phyloP scores from a whole-genome alignment of 2,113 vertebrate genomes.

The Saguinus midas region DNA sequence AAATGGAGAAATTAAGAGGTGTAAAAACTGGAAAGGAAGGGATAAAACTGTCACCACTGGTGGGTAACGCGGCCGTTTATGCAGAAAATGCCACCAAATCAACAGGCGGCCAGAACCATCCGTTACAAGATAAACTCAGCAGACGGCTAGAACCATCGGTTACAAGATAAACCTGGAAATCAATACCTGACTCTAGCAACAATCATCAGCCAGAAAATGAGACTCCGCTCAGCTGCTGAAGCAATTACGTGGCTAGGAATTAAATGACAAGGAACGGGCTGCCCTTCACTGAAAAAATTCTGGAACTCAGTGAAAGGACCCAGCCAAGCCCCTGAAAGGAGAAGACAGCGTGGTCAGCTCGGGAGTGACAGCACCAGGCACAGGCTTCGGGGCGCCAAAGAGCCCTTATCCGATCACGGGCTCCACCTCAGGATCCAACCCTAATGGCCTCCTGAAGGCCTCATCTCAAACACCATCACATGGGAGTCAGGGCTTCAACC shows the following conservation, averaged over 20 bases:
- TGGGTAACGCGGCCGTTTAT: too few relatives aligned
- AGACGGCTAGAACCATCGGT: background rate
- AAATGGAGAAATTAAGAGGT: background rate
- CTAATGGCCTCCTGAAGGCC: background rate
- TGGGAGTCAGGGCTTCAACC: fast-evolving
- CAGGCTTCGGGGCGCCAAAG: fast-evolving
- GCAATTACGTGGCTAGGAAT: background rate
- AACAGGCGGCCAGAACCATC: too few relatives aligned
- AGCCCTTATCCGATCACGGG: background rate
- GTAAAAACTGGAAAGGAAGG: too few relatives aligned
- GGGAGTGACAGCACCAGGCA: background rate
- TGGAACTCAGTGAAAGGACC: fast-evolving
- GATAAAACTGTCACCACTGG: too few relatives aligned
- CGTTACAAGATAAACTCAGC: background rate
- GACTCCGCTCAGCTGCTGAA: background rate
- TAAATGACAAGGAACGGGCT: background rate
- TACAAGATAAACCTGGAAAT: background rate
- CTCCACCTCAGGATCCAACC: too few relatives aligned
- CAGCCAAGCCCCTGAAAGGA: fast-evolving
- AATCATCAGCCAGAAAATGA: background rate
- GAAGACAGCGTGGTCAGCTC: background rate
- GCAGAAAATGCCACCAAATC: too few relatives aligned
- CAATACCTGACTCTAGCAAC: background rate
- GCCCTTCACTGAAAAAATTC: fast-evolving
- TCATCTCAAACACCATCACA: background rate